phyloP scores from a whole-genome alignment of 2,113 vertebrate genomes.

The Epinephelus moara region DNA sequence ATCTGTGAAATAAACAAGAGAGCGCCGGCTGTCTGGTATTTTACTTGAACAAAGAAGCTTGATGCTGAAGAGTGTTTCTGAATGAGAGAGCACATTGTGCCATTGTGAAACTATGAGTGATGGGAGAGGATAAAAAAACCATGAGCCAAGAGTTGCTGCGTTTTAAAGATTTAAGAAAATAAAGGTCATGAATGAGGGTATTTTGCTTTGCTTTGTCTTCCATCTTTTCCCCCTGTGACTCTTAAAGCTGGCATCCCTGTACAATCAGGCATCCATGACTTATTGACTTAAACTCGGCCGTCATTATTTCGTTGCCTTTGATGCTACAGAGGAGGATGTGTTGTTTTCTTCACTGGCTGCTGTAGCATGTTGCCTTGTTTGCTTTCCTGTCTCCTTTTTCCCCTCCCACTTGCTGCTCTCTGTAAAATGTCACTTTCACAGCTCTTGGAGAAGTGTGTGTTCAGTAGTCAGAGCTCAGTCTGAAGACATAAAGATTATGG shows the following conservation, averaged over 20 bases:
- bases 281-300: constrained; percentile 7
- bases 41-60: constrained; percentile 67
- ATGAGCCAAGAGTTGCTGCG: constrained; percentile 36
- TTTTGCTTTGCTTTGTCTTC: constrained; percentile 62
- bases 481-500: background rate
- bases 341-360: constrained; percentile 35
- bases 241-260: constrained; percentile 19
- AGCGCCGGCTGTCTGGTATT: constrained; percentile 37
- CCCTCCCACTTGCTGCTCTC: constrained; percentile 25
- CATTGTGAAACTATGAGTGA: constrained; percentile 37
- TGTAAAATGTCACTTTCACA: constrained; percentile 25
- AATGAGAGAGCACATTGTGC: constrained; percentile 46
- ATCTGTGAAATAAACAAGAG: constrained; percentile 36
- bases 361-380: constrained; percentile 47
- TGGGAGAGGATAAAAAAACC: constrained; percentile 17
- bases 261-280: constrained; percentile 29
- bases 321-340: constrained; percentile 19
- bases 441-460: background rate
- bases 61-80: constrained; percentile 61
- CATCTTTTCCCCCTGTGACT: background rate
- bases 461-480: background rate
- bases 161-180: constrained; percentile 30
- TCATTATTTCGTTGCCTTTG: constrained; percentile 53
- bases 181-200: constrained; percentile 35
- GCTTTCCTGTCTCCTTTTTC: background rate